phyloP scores from a whole-genome alignment of 1,140 invertebrate species.

The Orius insidiosus region DNA sequence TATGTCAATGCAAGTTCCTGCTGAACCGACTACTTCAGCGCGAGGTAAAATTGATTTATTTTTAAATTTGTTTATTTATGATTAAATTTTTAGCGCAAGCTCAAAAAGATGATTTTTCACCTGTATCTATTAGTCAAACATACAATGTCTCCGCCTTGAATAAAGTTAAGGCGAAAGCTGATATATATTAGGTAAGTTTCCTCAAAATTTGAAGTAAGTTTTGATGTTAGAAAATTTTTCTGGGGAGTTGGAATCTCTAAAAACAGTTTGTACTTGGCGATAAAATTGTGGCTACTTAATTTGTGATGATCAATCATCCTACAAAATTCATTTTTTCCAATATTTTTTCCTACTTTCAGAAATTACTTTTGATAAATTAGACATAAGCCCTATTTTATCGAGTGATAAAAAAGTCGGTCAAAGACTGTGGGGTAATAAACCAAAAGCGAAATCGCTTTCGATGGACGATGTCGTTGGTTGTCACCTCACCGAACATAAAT shows the following conservation, averaged over 20 bases:
- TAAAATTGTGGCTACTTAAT: too few relatives aligned
- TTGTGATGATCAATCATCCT: too few relatives aligned
- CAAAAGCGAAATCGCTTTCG: constrained; percentile 54
- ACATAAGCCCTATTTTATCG: constrained; percentile 60
- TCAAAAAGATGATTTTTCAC: constrained; percentile 28
- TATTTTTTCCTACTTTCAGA: constrained; percentile 26
- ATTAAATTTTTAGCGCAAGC: constrained; percentile 9
- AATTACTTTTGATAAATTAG: constrained; percentile 77
- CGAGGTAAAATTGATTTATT: constrained; percentile 2
- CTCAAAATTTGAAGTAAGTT: too few relatives aligned
- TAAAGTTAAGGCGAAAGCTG: constrained; percentile 60
- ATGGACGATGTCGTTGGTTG: constrained; percentile 75
- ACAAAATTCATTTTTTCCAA: background rate
- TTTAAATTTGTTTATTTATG: background rate
- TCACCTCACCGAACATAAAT: constrained; percentile 53
- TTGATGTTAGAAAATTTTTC: too few relatives aligned
- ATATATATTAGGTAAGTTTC: constrained; percentile 58
- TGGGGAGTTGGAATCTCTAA: too few relatives aligned
- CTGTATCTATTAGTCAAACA: constrained; percentile 29
- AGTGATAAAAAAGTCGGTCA: constrained; percentile 33
- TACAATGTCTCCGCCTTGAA: constrained; percentile 63
- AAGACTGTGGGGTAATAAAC: constrained; percentile 45
- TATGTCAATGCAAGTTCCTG: background rate
- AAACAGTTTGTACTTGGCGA: too few relatives aligned
- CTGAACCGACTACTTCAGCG: constrained; percentile 5